These are phyloP conservation scores for Patiria pectinifera DNA, from an alignment of 53 echinoderm and acorn worm genomes.

Conservation along the genomic window DNA sequence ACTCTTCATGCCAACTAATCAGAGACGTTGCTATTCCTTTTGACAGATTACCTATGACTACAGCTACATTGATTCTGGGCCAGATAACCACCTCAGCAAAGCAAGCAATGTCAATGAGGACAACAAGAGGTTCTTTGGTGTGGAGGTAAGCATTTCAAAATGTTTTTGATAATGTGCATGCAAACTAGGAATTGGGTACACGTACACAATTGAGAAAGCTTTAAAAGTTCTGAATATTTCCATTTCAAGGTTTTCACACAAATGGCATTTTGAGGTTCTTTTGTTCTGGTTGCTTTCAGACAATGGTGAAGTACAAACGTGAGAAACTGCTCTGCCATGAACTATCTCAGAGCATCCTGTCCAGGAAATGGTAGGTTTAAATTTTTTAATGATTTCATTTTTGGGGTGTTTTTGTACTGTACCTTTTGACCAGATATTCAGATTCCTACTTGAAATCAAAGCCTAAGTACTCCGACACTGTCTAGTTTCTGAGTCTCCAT, in stretches of 20 bases:
- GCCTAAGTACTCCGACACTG: too few species aligned
- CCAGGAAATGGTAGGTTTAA: slow-evolving; percentile 73
- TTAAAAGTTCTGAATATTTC: too few species aligned
- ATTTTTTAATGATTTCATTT: not conserved
- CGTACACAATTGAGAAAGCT: too few species aligned
- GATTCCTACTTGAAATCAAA: too few species aligned
- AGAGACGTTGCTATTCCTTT: not conserved
- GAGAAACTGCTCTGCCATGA: slow-evolving; percentile 74
- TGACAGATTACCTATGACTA: slow-evolving; percentile 79
- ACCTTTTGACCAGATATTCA: too few species aligned
- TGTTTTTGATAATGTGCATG: too few species aligned
- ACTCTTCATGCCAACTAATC: not conserved
- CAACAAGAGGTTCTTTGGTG: slow-evolving; percentile 70
- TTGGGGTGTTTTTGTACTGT: too few species aligned
- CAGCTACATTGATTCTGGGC: slow-evolving; percentile 77
- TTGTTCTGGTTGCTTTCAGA: slow-evolving; percentile 39
- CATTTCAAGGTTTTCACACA: not conserved
- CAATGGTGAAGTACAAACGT: slow-evolving; percentile 70
- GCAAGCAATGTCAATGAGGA: not conserved
- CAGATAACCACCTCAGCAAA: slow-evolving; percentile 68
- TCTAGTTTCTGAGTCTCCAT: too few species aligned
- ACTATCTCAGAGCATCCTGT: slow-evolving; percentile 65
- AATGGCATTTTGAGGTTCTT: not conserved
- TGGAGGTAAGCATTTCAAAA: slow-evolving; percentile 49
- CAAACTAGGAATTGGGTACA: too few species aligned